These are phyloP conservation scores for Cephus rjabovi DNA, from an alignment of 2,888 invertebrate genomes.

Conservation along the genomic window DNA sequence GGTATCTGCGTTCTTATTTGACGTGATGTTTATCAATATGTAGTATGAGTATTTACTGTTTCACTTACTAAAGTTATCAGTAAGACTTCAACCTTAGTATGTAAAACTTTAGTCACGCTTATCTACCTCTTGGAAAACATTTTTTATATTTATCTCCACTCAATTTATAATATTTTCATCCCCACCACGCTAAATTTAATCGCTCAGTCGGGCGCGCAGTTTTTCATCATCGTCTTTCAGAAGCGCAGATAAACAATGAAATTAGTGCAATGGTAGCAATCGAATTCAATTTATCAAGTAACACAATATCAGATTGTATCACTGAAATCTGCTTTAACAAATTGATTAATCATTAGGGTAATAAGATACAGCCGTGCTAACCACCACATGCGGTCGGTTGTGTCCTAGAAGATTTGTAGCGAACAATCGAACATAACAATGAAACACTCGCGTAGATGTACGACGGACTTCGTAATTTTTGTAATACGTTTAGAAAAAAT, in stretches of 20 bases:
- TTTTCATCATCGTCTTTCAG: background rate
- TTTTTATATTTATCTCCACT: background rate
- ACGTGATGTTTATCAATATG: background rate
- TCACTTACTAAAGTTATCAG: background rate
- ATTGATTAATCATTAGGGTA: background rate
- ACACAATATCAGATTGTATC: background rate
- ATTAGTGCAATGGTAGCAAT: background rate
- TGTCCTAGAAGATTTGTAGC: background rate
- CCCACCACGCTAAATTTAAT: background rate
- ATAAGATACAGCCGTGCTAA: background rate
- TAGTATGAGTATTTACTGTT: background rate
- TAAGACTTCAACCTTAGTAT: background rate
- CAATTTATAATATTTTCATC: background rate
- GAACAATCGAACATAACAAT: background rate
- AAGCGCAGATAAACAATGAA: background rate
- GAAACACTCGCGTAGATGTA: background rate
- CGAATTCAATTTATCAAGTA: background rate
- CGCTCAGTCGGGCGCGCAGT: background rate
- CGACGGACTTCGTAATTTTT: background rate
- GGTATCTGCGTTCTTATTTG: background rate
- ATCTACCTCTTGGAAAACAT: background rate
- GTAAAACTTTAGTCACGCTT: background rate
- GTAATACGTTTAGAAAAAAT: background rate
- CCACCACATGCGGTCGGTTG: background rate
- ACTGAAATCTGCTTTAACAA: too few species aligned